Conservation (phyloP, 2,113 vertebrate species). For the Eublepharis macularius region DNA sequence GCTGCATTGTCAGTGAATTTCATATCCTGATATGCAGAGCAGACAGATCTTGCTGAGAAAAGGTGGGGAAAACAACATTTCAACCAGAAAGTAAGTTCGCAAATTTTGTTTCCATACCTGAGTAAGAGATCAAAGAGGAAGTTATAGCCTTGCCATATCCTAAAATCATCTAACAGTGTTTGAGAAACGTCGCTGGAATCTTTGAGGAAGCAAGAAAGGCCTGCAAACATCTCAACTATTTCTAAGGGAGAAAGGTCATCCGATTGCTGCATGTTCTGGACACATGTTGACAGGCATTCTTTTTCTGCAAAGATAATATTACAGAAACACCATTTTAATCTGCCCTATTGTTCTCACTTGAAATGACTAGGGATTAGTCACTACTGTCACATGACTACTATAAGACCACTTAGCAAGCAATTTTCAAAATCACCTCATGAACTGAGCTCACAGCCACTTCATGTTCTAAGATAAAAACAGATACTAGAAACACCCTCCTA, state of each 20-base stretch:
- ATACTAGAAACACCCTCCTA: not conserved
- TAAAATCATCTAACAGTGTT: conserved; percentile 94
- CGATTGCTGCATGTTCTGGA: conserved; percentile 99
- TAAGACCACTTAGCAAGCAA: not conserved
- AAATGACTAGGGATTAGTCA: not conserved
- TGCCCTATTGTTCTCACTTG: not conserved
- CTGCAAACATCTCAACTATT: conserved; percentile 98
- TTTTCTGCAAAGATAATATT: conserved; percentile 84
- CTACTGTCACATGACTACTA: not conserved
- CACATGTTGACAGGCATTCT: conserved; percentile 94
- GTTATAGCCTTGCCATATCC: conserved; percentile 97
- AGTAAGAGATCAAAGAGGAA: conserved; percentile 97
- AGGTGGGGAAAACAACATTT: not conserved
- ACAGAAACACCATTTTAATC: conserved; percentile 29
- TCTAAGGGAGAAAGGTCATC: conserved; percentile 95
- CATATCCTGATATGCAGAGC: not conserved
- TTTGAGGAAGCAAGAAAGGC: conserved; percentile 98
- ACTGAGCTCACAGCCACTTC: not conserved
- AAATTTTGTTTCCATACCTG: conserved; percentile 77
- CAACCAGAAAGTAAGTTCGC: conserved; percentile 13
- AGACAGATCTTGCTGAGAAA: not conserved
- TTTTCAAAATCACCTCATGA: not conserved
- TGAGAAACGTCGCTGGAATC: conserved; percentile 98
- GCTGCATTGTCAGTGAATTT: not conserved
- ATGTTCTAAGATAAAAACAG: not conserved